Base-by-base conservation (phyloP, 2,888 invertebrate genomes). In the Bhutanitis thaidina region DNA sequence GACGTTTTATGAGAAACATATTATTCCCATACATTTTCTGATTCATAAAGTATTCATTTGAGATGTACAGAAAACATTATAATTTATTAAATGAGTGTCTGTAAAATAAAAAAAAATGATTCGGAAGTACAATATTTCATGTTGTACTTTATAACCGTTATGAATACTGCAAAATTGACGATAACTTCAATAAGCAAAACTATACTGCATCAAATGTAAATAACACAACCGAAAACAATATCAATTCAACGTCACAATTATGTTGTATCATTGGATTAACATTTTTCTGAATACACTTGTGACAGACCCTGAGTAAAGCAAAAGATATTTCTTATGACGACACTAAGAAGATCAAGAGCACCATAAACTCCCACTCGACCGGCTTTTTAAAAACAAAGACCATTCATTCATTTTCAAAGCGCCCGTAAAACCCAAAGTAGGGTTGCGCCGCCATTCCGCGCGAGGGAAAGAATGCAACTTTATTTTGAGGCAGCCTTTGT, bases 401-500 rank as follows among this genome's bases (percentile, higher is more conserved):
- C 65, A 65, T 64, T 59, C 62, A 61, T 61, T 58, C 64, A 62
- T 61, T 67, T 66, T 64, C 63, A 62, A 72, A 68, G 67, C 64
- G 67, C 58, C 59, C 59, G 61, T 62, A 65, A 63, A 67, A 64
- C 63, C 57, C 56, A 61, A 55, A 60, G 61, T 60, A 60, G 61
- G 62, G 62, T 40, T 49, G 29, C 43, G 43, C 32, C 30, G 46
- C 49, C 59, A 63, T 58, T 61, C 60, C 59, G 57, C 49, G 57
- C 53, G 60, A 56, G 52, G 57, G 59, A 62, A 66, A 65, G 68
- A 69, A 68, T 69, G 68, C 61, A 67, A 67, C 68, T 71, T 64
- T 70, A 62, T 63, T 41, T 56, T 52, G 43, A 51, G 58, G 52
- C 57, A 55, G 58, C 59, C 65, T 70, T 71, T 71, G 71, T 67